A percentile compares a stretch with the other conserved stretches of the same genome.
Conservation (phyloP, 2,113 vertebrate genomes). For the Brienomyrus longianalis region DNA sequence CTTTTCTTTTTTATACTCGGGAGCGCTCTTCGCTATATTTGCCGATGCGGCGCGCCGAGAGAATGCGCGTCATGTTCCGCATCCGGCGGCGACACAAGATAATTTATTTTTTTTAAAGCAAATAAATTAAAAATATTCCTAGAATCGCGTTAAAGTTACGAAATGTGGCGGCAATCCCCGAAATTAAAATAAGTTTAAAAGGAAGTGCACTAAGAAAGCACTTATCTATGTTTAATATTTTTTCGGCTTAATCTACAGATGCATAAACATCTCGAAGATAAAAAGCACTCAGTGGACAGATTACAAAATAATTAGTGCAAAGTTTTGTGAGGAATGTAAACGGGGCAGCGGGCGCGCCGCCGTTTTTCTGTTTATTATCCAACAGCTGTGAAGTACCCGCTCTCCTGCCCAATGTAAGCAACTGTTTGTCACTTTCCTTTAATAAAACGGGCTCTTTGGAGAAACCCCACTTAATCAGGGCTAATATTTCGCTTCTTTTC, state of each 20-base stretch:
- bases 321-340: constrained; percentile 59
- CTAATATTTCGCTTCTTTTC: background rate
- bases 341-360: constrained; percentile 35
- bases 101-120: background rate
- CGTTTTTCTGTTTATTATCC: constrained; percentile 61
- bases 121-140: background rate
- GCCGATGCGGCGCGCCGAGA: background rate
- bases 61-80: background rate
- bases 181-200: constrained; percentile 33
- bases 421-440: constrained; percentile 48
- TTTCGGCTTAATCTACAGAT: constrained; percentile 61
- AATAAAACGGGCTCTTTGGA: constrained; percentile 42
- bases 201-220: constrained; percentile 37
- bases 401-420: constrained; percentile 41
- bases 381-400: constrained; percentile 50
- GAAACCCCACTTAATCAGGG: constrained; percentile 33
- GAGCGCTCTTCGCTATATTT: background rate
- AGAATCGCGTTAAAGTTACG: constrained; percentile 19
- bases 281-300: constrained; percentile 63
- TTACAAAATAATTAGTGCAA: constrained; percentile 60
- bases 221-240: constrained; percentile 58
- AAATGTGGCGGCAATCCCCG: constrained; percentile 25
- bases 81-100: background rate
- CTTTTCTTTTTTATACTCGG: background rate
- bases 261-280: constrained; percentile 67